These are phyloP conservation scores for Cydia amplana DNA, from an alignment of 1,140 invertebrate species.

Conservation along the genomic window DNA sequence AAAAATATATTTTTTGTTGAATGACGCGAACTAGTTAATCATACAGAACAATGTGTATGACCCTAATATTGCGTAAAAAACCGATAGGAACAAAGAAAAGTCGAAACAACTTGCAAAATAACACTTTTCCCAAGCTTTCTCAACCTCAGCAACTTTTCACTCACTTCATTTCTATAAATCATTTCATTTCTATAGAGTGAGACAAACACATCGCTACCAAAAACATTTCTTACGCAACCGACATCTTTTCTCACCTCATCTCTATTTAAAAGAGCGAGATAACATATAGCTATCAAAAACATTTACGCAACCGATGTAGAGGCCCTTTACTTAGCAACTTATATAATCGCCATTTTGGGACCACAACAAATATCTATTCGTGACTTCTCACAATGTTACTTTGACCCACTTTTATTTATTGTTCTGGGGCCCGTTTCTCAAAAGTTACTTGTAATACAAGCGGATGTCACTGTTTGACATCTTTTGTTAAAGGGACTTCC, in stretches of 20 bases:
- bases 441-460: too few species aligned
- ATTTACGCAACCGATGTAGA: background rate
- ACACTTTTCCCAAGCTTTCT: background rate
- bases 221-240: too few species aligned
- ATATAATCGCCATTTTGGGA: background rate
- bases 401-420: background rate
- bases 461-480: too few species aligned
- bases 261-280: background rate
- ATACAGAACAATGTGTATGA: too few species aligned
- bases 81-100: background rate
- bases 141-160: background rate
- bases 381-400: background rate
- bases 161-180: too few species aligned
- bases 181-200: too few species aligned
- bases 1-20: too few species aligned
- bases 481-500: too few species aligned
- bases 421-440: too few species aligned
- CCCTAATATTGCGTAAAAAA: too few species aligned
- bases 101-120: background rate
- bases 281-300: background rate
- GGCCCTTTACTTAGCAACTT: conserved; percentile 2
- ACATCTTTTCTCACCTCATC: background rate
- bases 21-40: too few species aligned
- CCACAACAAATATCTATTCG: background rate
- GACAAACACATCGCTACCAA: too few species aligned